These are phyloP conservation scores for Porites cylindrica DNA, from an alignment of 92 coral and sea anemone species.

Conservation along the genomic window DNA sequence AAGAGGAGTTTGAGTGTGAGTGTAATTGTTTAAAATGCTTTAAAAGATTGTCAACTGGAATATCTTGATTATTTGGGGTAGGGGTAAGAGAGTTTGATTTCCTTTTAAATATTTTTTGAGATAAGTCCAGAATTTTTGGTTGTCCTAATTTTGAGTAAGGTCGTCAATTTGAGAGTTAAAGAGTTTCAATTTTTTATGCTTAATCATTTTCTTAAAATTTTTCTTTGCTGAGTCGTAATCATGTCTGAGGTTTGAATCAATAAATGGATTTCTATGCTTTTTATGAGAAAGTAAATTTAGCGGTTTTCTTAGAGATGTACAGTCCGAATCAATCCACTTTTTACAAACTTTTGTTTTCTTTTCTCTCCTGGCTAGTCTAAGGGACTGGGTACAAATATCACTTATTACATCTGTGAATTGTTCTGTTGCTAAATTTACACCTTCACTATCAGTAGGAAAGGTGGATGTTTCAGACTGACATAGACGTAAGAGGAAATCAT, in stretches of 20 bases:
- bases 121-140: neutral
- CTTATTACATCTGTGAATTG: too few species aligned
- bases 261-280: neutral
- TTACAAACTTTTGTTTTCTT: neutral
- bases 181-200: neutral
- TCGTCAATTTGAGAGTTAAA: conserved; percentile 1
- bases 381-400: neutral
- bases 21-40: too few species aligned
- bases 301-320: neutral
- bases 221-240: neutral
- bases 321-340: neutral
- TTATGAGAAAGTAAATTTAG: neutral
- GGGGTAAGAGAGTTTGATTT: too few species aligned
- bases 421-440: neutral
- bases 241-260: neutral
- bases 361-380: neutral
- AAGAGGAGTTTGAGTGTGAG: too few species aligned
- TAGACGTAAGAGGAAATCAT: neutral
- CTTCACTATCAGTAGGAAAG: neutral
- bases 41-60: neutral
- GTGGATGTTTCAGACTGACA: neutral
- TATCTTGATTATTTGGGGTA: neutral
- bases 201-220: neutral
- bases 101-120: neutral
- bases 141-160: neutral